A percentile compares a stretch with the other conserved stretches of the same genome.
Evolutionary conservation across 1,140 invertebrate genomes (phyloP).

Genomic region (Orussus abietinus): DNA sequence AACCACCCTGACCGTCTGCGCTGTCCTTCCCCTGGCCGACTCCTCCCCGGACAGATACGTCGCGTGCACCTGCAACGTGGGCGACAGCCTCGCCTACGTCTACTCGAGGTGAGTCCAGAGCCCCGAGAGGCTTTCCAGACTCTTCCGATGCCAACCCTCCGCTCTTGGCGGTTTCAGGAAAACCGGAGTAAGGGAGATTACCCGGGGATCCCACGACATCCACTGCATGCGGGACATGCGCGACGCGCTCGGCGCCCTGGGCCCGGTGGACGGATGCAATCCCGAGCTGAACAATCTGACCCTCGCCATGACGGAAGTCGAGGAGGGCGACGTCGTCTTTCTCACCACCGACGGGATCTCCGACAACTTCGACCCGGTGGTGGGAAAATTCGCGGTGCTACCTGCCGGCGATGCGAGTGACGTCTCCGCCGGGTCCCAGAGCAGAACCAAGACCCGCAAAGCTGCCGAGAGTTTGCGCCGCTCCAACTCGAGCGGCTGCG

Average conservation of each 20-base stretch:
- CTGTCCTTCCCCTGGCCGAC: constrained; percentile 65
- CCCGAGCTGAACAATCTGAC: constrained; percentile 90
- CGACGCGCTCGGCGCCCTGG: constrained; percentile 84
- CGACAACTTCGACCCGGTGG: constrained; percentile 92
- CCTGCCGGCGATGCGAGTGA: constrained; percentile 24
- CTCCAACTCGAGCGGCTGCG: constrained; percentile 23
- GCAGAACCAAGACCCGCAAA: constrained; percentile 45
- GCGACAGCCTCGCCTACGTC: constrained; percentile 85
- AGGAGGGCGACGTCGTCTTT: constrained; percentile 82
- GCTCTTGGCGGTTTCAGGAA: constrained; percentile 32
- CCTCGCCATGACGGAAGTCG: constrained; percentile 81
- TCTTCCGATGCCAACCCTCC: no score
- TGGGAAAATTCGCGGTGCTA: constrained; percentile 83
- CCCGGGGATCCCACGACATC: constrained; percentile 82
- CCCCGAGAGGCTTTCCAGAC: no score
- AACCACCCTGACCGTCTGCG: constrained; percentile 80
- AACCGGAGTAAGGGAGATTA: constrained; percentile 45
- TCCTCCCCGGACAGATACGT: constrained; percentile 59
- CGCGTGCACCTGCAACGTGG: constrained; percentile 88
- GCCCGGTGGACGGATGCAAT: constrained; percentile 83
- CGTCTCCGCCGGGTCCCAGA: constrained; percentile 35
- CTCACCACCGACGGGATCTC: constrained; percentile 89
- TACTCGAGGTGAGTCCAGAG: constrained; percentile 70
- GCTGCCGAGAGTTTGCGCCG: constrained; percentile 34
- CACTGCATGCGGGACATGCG: constrained; percentile 85